Evolutionary conservation across 2,888 invertebrate genomes (phyloP).

Genomic region (Mylabris sibirica): DNA sequence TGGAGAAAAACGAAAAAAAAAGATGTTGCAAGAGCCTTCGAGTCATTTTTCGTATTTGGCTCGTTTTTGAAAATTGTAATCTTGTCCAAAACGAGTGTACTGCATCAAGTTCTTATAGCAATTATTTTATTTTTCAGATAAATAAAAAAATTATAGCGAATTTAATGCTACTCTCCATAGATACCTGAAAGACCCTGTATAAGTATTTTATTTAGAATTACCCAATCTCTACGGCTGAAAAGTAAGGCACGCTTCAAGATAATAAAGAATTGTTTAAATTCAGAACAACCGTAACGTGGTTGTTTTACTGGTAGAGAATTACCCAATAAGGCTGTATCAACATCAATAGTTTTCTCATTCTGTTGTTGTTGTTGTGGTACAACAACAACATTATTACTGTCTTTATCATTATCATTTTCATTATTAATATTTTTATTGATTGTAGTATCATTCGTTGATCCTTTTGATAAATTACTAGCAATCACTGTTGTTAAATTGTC

Average conservation of each 20-base stretch:
- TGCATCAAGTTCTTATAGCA: no score
- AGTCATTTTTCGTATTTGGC: no score
- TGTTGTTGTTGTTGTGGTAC: not conserved
- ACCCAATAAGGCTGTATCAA: conserved; percentile 73
- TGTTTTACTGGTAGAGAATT: conserved; percentile 68
- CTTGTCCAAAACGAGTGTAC: no score
- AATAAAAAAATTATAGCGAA: no score
- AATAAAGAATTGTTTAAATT: conserved; percentile 85
- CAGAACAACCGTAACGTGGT: conserved; percentile 82
- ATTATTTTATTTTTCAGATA: no score
- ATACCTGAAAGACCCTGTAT: no score
- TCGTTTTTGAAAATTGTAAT: no score
- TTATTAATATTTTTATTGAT: conserved; percentile 63
- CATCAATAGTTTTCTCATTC: conserved; percentile 70
- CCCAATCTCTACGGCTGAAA: conserved; percentile 90
- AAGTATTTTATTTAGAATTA: conserved; percentile 63
- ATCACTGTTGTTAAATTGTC: conserved; percentile 46
- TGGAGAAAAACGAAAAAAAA: conserved; percentile 45
- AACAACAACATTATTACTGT: conserved; percentile 51
- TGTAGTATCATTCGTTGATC: conserved; percentile 62
- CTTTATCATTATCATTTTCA: conserved; percentile 71
- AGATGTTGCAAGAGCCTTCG: no score
- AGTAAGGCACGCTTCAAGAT: conserved; percentile 84
- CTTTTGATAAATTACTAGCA: conserved; percentile 61
- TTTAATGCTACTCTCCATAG: no score